Conservation (phyloP, 1,140 invertebrate species). For the Tetranychus urticae region DNA sequence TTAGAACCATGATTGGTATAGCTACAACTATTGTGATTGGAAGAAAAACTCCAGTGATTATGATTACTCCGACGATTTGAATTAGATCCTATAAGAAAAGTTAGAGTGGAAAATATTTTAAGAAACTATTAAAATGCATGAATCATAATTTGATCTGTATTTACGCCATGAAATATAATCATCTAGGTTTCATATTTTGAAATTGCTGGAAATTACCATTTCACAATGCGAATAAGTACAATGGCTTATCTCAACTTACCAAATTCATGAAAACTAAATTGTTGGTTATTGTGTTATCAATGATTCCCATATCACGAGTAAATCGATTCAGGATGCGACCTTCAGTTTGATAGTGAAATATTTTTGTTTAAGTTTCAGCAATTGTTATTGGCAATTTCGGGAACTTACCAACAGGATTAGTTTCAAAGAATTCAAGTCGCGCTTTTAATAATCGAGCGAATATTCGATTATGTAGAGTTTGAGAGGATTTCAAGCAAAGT, state of each 20-base stretch:
- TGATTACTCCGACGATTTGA: not conserved
- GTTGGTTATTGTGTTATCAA: constrained; percentile 10
- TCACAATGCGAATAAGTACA: not conserved
- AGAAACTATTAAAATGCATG: not conserved
- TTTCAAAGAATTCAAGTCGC: constrained; percentile 66
- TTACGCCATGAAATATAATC: too few relatives aligned
- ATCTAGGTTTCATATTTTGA: too few relatives aligned
- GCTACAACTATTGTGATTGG: not conserved
- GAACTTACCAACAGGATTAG: constrained; percentile 36
- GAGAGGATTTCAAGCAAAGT: constrained; percentile 49
- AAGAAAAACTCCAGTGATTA: not conserved
- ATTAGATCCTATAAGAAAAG: not conserved
- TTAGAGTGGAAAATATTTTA: too few relatives aligned
- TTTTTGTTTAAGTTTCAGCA: not conserved
- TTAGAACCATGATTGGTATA: not conserved
- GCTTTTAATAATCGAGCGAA: constrained; percentile 50
- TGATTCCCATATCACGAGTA: constrained; percentile 5
- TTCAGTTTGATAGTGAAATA: not conserved
- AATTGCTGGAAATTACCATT: too few relatives aligned
- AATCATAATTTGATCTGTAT: not conserved
- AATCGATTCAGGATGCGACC: constrained; percentile 7
- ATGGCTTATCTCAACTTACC: not conserved
- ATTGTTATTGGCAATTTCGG: too few relatives aligned
- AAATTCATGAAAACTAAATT: constrained; percentile 31
- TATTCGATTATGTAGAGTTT: constrained; percentile 53